Base-by-base conservation (phyloP, 1,140 invertebrate genomes). In the Ceratitis capitata region DNA sequence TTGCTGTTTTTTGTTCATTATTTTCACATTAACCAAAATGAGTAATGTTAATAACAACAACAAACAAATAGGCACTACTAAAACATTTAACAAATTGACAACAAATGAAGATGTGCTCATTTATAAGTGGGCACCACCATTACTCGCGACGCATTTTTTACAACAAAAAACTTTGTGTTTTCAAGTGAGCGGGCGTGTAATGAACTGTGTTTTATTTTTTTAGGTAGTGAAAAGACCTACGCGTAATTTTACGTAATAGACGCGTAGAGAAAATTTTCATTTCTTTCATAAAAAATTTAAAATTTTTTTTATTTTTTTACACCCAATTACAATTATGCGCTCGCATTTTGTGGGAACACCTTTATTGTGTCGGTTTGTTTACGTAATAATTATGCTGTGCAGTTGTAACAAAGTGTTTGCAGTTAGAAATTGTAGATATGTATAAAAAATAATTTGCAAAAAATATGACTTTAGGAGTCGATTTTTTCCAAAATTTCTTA, bases 221-320 rank as follows among this genome's bases (percentile, higher is more conserved):
- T 53, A 47, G 45, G 45, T 9, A 39, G 32, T 19, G 61, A 14
- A 32, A 56, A 19, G 7, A 16, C 32, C 61, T 69, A 39, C 61
- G n/a, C 61, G n/a, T 16, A 3, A 32, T 14, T 35, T 69, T 69
- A 29, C 12, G 32, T 69, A 69, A 69, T 69, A 16, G n/a, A n/a
- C n/a, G 32, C 26, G 14, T 12, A 35, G 58, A 19, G 61, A 69
- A 69, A 69, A 19, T 69, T 64, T 64, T 39, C 1, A 35, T 64
- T 64, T 61, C n/a, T 53, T 39, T 39, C 61, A 64, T 64, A 64
- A 64, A n/a, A n/a, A n/a, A n/a, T n/a, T n/a, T n/a, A n/a, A n/a
- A n/a, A n/a, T n/a, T n/a, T n/a, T n/a, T n/a, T n/a, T n/a, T n/a
- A n/a, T n/a, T n/a, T n/a, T 35, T 39, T 35, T 35, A 32, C 32